Conservation (phyloP, 2,888 invertebrate species). For the Nemotelus pantherinus region DNA sequence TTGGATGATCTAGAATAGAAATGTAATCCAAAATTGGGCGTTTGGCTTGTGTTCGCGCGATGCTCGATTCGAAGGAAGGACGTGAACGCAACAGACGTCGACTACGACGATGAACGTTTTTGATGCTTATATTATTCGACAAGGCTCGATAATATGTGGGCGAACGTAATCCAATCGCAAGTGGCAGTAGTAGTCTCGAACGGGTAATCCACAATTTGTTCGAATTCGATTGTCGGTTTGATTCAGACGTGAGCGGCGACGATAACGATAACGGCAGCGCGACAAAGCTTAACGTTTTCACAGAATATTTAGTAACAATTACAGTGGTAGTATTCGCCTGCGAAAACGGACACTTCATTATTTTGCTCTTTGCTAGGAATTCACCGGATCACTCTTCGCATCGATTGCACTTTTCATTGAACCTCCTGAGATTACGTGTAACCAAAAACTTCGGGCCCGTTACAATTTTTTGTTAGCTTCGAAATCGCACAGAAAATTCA, state of each 20-base stretch:
- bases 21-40: slow-evolving; percentile 26
- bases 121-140: background rate
- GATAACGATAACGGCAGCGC: background rate
- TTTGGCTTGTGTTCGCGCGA: background rate
- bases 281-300: slow-evolving; percentile 16
- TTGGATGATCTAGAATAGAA: background rate
- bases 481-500: background rate
- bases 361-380: slow-evolving; percentile 16
- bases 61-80: background rate
- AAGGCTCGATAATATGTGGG: background rate
- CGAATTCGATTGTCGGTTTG: slow-evolving; percentile 9
- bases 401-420: background rate
- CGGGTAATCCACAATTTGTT: slow-evolving; percentile 32
- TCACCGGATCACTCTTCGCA: slow-evolving; percentile 10
- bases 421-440: background rate
- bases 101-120: background rate
- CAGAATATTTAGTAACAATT: background rate
- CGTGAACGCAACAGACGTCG: background rate
- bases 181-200: background rate
- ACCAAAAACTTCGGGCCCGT: background rate
- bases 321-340: background rate
- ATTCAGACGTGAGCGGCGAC: background rate
- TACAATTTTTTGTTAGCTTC: background rate
- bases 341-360: slow-evolving; percentile 28
- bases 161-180: slow-evolving; percentile 6